phyloP scores from a whole-genome alignment of 2,888 invertebrate genomes.

The Isotomurus palustris region DNA sequence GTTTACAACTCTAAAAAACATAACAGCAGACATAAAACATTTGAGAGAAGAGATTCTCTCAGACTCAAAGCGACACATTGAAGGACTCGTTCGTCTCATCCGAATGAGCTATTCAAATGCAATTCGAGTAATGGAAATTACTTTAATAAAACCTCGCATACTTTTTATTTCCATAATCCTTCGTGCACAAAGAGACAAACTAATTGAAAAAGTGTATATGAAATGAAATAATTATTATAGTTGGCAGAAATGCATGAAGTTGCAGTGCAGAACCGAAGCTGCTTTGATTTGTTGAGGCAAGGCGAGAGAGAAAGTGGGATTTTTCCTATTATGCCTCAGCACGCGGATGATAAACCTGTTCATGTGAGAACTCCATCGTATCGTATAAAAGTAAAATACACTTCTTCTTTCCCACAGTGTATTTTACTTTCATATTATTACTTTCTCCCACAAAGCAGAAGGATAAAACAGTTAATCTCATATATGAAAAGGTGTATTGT shows the following conservation, averaged over 20 bases:
- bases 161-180: neutral
- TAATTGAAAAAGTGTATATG: neutral
- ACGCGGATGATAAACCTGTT: neutral
- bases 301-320: neutral
- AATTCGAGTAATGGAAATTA: neutral
- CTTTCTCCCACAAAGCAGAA: no score
- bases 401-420: no score
- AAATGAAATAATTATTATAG: neutral
- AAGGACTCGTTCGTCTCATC: neutral
- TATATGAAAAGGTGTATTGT: constrained; percentile 19
- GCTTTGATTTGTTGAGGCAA: neutral
- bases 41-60: neutral
- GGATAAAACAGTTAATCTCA: no score
- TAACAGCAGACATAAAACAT: neutral
- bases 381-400: no score
- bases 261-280: neutral
- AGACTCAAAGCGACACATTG: neutral
- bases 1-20: neutral
- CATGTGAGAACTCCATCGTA: no score
- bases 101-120: neutral
- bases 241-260: neutral
- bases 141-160: neutral
- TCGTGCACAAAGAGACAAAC: neutral
- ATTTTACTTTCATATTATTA: no score
- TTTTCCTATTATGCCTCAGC: neutral